Evolutionary conservation across 2,888 invertebrate species (phyloP).

Genomic region (Epicampocera succincta): DNA sequence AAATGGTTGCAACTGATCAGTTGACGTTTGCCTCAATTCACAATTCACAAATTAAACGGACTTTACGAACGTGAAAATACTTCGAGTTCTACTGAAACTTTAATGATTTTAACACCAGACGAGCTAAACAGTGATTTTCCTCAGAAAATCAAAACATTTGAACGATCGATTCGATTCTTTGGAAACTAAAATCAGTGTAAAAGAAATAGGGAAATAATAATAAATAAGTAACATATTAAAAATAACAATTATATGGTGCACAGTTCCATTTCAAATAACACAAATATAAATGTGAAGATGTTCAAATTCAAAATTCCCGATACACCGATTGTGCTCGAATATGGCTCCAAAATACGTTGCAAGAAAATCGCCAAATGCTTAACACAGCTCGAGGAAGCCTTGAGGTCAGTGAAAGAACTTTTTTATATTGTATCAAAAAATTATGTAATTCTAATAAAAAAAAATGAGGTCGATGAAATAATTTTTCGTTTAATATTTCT

Average conservation of each 20-base stretch:
- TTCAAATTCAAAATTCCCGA: conserved; percentile 67
- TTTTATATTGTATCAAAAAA: not conserved
- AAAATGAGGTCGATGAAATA: too few relatives aligned
- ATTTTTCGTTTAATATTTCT: too few relatives aligned
- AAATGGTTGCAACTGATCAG: conserved; percentile 39
- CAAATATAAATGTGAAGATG: conserved; percentile 62
- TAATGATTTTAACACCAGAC: not conserved
- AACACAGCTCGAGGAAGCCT: conserved; percentile 75
- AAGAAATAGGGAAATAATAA: not conserved
- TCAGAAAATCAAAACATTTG: not conserved
- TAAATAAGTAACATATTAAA: too few relatives aligned
- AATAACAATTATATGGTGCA: too few relatives aligned
- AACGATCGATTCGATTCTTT: too few relatives aligned
- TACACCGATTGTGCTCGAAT: conserved; percentile 59
- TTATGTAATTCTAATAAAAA: too few relatives aligned
- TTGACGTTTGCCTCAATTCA: conserved; percentile 14
- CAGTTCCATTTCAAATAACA: too few relatives aligned
- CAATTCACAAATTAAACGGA: conserved; percentile 25
- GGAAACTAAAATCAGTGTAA: too few relatives aligned
- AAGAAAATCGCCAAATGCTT: conserved; percentile 78
- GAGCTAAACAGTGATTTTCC: not conserved
- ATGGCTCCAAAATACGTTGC: conserved; percentile 78
- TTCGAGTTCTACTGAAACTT: not conserved
- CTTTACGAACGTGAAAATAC: not conserved
- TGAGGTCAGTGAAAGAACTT: conserved; percentile 70